Evolutionary conservation across 1,140 invertebrate genomes (phyloP).

Genomic region (Drosophila navojoa): DNA sequence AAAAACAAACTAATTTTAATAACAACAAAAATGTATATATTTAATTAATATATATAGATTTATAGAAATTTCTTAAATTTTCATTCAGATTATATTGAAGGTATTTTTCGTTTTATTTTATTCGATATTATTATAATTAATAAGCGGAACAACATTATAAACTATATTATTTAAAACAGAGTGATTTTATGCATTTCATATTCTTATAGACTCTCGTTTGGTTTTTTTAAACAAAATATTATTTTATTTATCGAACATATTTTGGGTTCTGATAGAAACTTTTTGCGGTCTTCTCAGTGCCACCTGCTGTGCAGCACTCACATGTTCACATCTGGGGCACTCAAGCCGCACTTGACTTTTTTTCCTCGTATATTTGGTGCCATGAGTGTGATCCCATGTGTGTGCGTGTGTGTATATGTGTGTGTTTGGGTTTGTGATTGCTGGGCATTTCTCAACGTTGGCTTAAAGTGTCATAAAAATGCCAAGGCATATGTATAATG

Average conservation of each 20-base stretch:
- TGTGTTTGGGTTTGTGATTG: slow-evolving; percentile 3
- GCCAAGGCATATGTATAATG: slow-evolving; percentile 52
- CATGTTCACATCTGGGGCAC: slow-evolving; percentile 27
- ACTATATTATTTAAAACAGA: too few relatives aligned
- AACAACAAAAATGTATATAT: too few relatives aligned
- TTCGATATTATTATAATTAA: too few relatives aligned
- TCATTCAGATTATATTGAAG: too few relatives aligned
- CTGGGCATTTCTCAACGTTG: slow-evolving; percentile 67
- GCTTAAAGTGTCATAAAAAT: slow-evolving; percentile 80
- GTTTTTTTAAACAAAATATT: not conserved
- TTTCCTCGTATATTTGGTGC: not conserved
- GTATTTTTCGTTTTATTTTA: too few relatives aligned
- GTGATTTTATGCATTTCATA: too few relatives aligned
- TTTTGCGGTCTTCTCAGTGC: not conserved
- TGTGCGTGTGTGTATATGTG: not conserved
- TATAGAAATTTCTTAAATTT: too few relatives aligned
- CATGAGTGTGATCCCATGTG: slow-evolving; percentile 1
- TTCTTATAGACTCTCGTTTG: too few relatives aligned
- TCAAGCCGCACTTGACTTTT: slow-evolving; percentile 45
- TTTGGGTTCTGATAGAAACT: not conserved
- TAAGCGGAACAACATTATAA: too few relatives aligned
- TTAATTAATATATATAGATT: too few relatives aligned
- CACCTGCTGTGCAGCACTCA: not conserved
- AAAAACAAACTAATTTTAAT: too few relatives aligned
- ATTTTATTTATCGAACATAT: not conserved